Evolutionary conservation across 2,797 vertebrate species (phyloP).

Genomic region (Columba guinea): DNA sequence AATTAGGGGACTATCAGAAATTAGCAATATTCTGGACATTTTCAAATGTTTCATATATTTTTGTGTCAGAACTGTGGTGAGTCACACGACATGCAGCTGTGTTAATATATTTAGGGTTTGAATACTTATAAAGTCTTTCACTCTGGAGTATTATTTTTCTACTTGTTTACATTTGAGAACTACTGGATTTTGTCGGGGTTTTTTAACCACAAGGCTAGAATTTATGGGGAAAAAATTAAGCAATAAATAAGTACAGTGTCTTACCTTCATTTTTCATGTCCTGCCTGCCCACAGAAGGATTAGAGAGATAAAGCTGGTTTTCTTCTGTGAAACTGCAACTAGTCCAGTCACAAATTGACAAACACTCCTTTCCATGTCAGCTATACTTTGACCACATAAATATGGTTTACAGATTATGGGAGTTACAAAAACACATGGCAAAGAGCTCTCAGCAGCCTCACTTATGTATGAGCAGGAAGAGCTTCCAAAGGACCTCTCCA

Average conservation of each 20-base stretch:
- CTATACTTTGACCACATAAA: conserved; percentile 32
- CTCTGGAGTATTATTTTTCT: conserved; percentile 45
- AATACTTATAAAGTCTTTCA: conserved; percentile 6
- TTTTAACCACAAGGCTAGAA: conserved; percentile 51
- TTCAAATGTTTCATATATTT: conserved; percentile 23
- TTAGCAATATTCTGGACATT: neutral
- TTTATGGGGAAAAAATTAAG: conserved; percentile 10
- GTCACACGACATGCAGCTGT: conserved; percentile 45
- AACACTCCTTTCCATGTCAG: neutral
- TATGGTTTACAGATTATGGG: conserved; percentile 45
- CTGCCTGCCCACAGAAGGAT: conserved; percentile 41
- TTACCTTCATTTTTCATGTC: conserved; percentile 20
- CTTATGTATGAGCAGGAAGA: conserved; percentile 23
- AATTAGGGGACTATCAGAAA: neutral
- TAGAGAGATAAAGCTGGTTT: conserved; percentile 43
- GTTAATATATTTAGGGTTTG: conserved; percentile 49
- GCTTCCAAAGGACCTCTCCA: conserved; percentile 53
- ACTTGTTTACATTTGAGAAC: conserved; percentile 41
- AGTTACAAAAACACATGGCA: conserved; percentile 27
- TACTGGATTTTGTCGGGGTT: conserved; percentile 2
- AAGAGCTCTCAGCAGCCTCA: neutral
- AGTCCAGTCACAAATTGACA: conserved; percentile 5
- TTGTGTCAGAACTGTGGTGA: conserved; percentile 19
- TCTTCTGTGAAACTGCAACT: conserved; percentile 34
- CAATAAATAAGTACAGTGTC: conserved; percentile 29